These are phyloP conservation scores for Octodonta nipae DNA, from an alignment of 2,888 invertebrate genomes.

Conservation along the genomic window DNA sequence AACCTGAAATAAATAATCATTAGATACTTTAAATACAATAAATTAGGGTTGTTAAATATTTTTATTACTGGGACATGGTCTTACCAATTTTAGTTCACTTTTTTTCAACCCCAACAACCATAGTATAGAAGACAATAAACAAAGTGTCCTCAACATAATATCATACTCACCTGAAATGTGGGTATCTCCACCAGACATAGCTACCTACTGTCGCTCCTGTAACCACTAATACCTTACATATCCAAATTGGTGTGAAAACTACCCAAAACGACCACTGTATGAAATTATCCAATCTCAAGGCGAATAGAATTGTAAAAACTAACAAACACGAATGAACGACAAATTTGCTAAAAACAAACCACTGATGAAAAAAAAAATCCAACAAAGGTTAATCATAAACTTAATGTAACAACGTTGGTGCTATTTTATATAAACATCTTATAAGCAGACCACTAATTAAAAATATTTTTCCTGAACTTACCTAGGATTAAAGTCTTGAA, in stretches of 20 bases:
- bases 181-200: constrained; percentile 91
- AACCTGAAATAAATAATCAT: constrained; percentile 49
- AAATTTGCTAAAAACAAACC: constrained; percentile 71
- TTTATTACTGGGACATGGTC: background rate
- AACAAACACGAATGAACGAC: constrained; percentile 87
- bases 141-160: background rate
- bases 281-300: constrained; percentile 75
- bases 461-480: constrained; percentile 31
- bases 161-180: constrained; percentile 67
- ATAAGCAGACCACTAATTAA: too few relatives aligned
- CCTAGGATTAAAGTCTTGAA: constrained; percentile 88
- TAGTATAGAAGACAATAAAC: background rate
- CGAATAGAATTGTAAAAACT: constrained; percentile 79
- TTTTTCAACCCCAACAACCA: too few relatives aligned
- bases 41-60: background rate
- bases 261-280: constrained; percentile 92
- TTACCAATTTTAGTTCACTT: background rate
- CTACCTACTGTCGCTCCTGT: constrained; percentile 83
- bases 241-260: constrained; percentile 92
- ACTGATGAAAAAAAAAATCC: constrained; percentile 7
- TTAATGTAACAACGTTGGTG: too few relatives aligned
- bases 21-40: background rate
- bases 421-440: too few relatives aligned
- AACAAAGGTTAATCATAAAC: too few relatives aligned
- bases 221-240: constrained; percentile 89